A percentile compares a stretch with the other conserved stretches of the same genome.
phyloP scores from a whole-genome alignment of 2,888 invertebrate genomes.

The Acrobasis suavella region DNA sequence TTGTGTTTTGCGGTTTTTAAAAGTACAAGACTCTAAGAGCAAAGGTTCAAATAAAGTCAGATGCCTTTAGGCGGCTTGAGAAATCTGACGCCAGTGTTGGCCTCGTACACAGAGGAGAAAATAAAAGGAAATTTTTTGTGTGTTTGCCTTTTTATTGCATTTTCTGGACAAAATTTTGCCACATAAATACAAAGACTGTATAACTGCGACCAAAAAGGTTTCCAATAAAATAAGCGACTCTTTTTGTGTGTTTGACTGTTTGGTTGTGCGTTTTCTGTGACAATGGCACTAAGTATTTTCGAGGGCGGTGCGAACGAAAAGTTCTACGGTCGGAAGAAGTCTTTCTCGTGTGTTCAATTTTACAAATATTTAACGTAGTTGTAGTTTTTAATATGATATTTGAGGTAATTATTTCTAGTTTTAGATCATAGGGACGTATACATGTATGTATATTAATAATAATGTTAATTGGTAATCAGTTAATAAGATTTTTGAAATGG shows the following conservation, averaged over 20 bases:
- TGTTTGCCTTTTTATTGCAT: too few species aligned
- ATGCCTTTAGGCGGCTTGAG: too few species aligned
- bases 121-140: too few species aligned
- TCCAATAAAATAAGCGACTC: background rate
- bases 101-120: too few species aligned
- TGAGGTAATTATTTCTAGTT: conserved; percentile 36
- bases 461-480: too few species aligned
- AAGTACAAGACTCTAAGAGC: background rate
- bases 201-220: too few species aligned
- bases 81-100: too few species aligned
- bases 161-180: too few species aligned
- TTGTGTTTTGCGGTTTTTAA: background rate
- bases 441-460: background rate
- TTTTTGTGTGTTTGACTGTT: conserved; percentile 18
- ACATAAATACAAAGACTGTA: too few species aligned
- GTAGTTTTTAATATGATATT: conserved; percentile 38
- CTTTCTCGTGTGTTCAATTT: conserved; percentile 48
- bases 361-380: conserved; percentile 39
- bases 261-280: conserved; percentile 22
- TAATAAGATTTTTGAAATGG: too few species aligned
- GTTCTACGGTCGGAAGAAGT: conserved; percentile 36
- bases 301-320: conserved; percentile 37
- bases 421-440: background rate
- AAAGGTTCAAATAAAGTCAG: background rate
- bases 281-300: conserved; percentile 49